phyloP scores from a whole-genome alignment of 2,113 vertebrate genomes.

The Clarias macrocephalus region DNA sequence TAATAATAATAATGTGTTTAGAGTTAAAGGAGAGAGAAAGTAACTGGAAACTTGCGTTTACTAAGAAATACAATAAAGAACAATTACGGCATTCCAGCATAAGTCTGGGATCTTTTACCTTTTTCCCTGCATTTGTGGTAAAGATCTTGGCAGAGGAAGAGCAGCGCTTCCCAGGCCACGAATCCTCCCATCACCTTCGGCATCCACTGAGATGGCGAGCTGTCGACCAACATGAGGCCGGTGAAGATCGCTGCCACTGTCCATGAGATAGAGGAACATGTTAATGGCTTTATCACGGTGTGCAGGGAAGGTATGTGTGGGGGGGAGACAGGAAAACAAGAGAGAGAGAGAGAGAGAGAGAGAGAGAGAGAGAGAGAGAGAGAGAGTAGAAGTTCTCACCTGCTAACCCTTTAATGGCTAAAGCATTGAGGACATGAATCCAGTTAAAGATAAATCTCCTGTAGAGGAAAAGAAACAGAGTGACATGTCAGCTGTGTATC shows the following conservation, averaged over 20 bases:
- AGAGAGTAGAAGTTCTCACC: conserved; percentile 58
- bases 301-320: no score
- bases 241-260: conserved; percentile 76
- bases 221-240: conserved; percentile 62
- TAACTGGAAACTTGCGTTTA: neutral
- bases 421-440: conserved; percentile 64
- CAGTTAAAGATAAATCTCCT: conserved; percentile 73
- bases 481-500: neutral
- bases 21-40: no score
- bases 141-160: conserved; percentile 60
- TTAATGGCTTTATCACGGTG: neutral
- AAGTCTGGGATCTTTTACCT: conserved; percentile 26
- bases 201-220: conserved; percentile 61
- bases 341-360: neutral
- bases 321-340: no score
- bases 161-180: conserved; percentile 70
- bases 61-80: neutral
- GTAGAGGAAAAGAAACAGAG: neutral
- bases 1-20: no score
- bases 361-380: neutral
- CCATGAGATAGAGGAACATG: neutral
- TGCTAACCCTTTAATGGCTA: conserved; percentile 67
- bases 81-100: neutral
- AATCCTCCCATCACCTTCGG: conserved; percentile 74
- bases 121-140: conserved; percentile 46